Evolutionary conservation across 2,113 vertebrate species (phyloP).

Genomic region (Syngnathoides biaculeatus): DNA sequence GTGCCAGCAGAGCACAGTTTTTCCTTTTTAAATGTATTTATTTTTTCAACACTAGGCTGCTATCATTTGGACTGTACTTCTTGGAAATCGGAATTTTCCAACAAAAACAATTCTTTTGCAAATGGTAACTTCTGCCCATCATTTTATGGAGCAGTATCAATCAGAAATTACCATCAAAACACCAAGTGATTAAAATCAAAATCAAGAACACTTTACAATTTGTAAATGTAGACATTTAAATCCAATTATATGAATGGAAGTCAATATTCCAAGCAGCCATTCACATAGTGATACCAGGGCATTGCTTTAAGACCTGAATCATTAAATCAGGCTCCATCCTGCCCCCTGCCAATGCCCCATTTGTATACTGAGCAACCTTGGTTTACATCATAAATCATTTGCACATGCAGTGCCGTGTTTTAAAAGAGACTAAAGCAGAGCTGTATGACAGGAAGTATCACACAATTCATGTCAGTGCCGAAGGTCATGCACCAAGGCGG

Average conservation of each 20-base stretch:
- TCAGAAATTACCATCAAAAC: not conserved
- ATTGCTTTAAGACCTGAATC: constrained; percentile 19
- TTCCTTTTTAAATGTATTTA: no score
- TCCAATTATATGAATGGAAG: not conserved
- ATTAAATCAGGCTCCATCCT: constrained; percentile 39
- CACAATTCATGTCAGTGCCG: constrained; percentile 38
- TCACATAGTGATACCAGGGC: constrained; percentile 8
- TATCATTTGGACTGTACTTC: not conserved
- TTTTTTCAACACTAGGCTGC: not conserved
- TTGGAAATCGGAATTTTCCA: not conserved
- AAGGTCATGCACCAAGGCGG: constrained; percentile 46
- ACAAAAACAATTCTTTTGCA: not conserved
- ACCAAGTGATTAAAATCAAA: not conserved
- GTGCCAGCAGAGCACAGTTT: no score
- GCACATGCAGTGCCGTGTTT: constrained; percentile 14
- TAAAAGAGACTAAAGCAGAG: constrained; percentile 18
- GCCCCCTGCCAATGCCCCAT: constrained; percentile 20
- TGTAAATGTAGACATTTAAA: not conserved
- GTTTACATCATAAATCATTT: constrained; percentile 40
- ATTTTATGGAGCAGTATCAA: not conserved
- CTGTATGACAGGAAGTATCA: constrained; percentile 22
- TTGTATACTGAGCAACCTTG: constrained; percentile 44
- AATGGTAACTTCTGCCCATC: not conserved
- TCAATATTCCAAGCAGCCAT: constrained; percentile 34
- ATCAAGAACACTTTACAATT: not conserved